These are phyloP conservation scores for Hedya salicella DNA, from an alignment of 2,888 invertebrate genomes.

Conservation along the genomic window DNA sequence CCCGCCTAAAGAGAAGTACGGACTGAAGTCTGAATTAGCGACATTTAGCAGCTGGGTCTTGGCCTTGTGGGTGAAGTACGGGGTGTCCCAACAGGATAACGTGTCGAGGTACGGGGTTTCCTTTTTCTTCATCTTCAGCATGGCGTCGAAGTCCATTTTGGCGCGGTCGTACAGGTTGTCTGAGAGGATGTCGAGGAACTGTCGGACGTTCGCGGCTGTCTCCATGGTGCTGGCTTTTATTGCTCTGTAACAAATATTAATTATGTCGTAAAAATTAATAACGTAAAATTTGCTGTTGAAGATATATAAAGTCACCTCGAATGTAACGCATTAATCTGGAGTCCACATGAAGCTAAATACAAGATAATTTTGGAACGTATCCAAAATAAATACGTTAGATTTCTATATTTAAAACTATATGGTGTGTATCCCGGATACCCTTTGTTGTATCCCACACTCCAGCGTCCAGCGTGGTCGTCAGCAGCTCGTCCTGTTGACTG, in stretches of 20 bases:
- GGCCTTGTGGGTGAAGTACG: constrained; percentile 91
- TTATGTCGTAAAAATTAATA: background rate
- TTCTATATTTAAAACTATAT: too few relatives aligned
- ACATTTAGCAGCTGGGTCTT: constrained; percentile 89
- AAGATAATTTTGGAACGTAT: too few relatives aligned
- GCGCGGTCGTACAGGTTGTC: constrained; percentile 89
- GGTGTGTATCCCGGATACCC: too few relatives aligned
- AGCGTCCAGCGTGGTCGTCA: too few relatives aligned
- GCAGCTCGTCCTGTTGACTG: too few relatives aligned
- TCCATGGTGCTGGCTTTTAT: constrained; percentile 95
- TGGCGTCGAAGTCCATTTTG: constrained; percentile 89
- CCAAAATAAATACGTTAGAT: too few relatives aligned
- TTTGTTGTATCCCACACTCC: too few relatives aligned
- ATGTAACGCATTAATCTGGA: too few relatives aligned
- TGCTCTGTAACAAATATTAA: constrained; percentile 84
- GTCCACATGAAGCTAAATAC: too few relatives aligned
- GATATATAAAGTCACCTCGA: too few relatives aligned
- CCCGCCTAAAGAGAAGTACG: constrained; percentile 95
- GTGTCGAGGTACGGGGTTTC: constrained; percentile 65
- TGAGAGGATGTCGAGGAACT: constrained; percentile 92
- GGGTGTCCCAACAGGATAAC: constrained; percentile 93
- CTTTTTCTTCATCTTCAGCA: constrained; percentile 89
- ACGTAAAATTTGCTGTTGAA: too few relatives aligned
- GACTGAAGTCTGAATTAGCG: constrained; percentile 89
- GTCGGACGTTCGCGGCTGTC: constrained; percentile 90